phyloP scores from a whole-genome alignment of 2,113 vertebrate species.

The Leiothrix lutea region DNA sequence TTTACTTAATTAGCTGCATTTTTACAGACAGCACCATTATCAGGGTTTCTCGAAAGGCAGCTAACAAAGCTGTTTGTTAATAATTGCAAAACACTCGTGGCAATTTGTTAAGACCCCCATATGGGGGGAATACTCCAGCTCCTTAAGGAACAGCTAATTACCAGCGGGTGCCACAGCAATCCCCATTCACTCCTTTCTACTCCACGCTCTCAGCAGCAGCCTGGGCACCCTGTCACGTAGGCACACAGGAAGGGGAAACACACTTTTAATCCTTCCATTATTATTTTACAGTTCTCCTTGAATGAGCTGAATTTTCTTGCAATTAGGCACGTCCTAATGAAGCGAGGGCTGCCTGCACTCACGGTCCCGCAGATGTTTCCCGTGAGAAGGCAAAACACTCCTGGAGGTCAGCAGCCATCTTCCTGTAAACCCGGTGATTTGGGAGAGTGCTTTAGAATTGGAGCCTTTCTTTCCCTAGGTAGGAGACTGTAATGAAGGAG shows the following conservation, averaged over 20 bases:
- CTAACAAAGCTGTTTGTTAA: neutral
- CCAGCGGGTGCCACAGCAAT: neutral
- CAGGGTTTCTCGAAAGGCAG: neutral
- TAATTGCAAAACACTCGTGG: neutral
- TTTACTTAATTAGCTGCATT: slow-evolving; percentile 10
- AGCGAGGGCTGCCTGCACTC: neutral
- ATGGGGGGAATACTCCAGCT: neutral
- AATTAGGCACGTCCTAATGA: neutral
- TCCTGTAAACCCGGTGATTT: neutral
- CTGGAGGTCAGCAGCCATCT: neutral
- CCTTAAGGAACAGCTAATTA: slow-evolving; percentile 11
- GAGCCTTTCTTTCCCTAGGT: neutral
- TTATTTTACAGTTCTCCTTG: neutral
- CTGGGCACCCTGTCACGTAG: neutral
- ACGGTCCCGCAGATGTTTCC: neutral
- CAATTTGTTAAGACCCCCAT: neutral
- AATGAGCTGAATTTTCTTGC: neutral
- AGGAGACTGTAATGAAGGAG: neutral
- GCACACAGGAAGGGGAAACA: neutral
- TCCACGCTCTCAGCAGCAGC: neutral
- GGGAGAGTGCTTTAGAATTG: neutral
- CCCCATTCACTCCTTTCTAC: neutral
- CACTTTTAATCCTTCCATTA: neutral
- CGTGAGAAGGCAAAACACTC: neutral
- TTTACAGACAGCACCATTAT: neutral